Conservation (phyloP, 1,140 invertebrate genomes). For the Macrosteles quadrilineatus region DNA sequence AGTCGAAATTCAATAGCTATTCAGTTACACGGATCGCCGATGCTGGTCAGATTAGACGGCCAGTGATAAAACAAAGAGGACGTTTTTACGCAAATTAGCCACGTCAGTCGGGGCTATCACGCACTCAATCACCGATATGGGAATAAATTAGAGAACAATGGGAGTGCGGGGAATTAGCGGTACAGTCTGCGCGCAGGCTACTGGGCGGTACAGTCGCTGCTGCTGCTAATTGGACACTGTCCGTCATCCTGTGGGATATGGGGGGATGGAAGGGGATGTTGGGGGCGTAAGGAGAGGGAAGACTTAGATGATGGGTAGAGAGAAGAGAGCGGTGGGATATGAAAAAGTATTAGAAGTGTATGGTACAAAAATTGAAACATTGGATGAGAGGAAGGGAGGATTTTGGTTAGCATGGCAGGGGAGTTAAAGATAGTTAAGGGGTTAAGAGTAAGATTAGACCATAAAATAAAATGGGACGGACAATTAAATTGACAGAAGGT, state of each 20-base stretch:
- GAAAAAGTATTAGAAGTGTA: too few relatives aligned
- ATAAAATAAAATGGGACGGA: too few relatives aligned
- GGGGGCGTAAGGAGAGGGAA: too few relatives aligned
- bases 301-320: too few relatives aligned
- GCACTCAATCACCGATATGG: slow-evolving; percentile 17
- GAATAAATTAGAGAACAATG: slow-evolving; percentile 27
- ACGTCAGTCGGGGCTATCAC: slow-evolving; percentile 19
- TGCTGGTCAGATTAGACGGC: background rate
- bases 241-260: background rate
- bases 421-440: too few relatives aligned
- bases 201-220: background rate
- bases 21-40: slow-evolving; percentile 3
- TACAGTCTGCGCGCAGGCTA: background rate
- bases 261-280: too few relatives aligned
- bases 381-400: too few relatives aligned
- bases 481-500: too few relatives aligned
- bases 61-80: slow-evolving; percentile 29
- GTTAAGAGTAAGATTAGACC: too few relatives aligned
- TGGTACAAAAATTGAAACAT: too few relatives aligned
- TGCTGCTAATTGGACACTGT: background rate
- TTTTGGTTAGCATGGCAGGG: too few relatives aligned
- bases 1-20: slow-evolving; percentile 25
- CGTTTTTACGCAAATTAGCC: slow-evolving; percentile 29
- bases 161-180: slow-evolving; percentile 2
- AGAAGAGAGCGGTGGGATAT: too few relatives aligned